phyloP scores from a whole-genome alignment of 2,113 vertebrate genomes.

The Gopherus flavomarginatus region DNA sequence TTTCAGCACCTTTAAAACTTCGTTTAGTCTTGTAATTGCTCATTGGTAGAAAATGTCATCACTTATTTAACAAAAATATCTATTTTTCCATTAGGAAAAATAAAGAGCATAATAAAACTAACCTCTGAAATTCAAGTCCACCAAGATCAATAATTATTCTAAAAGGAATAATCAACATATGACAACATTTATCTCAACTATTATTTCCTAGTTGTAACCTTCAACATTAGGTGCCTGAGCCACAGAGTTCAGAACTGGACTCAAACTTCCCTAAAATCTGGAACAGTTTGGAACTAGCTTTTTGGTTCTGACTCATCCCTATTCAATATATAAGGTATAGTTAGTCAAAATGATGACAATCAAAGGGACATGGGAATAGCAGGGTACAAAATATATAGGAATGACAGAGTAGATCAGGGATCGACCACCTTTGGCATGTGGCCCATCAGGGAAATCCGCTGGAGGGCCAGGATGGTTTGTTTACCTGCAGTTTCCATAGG shows the following conservation, averaged over 20 bases:
- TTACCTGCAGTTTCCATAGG: too few species aligned
- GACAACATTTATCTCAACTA: background rate
- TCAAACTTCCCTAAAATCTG: background rate
- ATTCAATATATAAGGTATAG: background rate
- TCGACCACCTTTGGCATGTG: too few species aligned
- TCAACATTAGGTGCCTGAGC: background rate
- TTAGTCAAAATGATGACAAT: background rate
- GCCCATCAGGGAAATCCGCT: too few species aligned
- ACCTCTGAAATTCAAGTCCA: background rate
- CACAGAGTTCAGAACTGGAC: background rate
- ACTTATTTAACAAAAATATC: slow-evolving; percentile 15
- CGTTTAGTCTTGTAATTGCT: background rate
- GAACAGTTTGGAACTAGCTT: background rate
- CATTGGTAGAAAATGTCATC: background rate
- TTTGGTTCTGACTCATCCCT: background rate
- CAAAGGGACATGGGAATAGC: background rate
- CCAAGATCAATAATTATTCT: background rate
- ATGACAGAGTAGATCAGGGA: background rate
- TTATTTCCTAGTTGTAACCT: background rate
- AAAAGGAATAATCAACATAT: background rate
- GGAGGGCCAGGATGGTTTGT: too few species aligned
- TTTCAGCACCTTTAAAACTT: background rate
- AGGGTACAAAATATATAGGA: background rate
- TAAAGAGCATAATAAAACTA: background rate
- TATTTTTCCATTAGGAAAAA: slow-evolving; percentile 14